Conservation (phyloP, 2,113 vertebrate species). For the Labrus mixtus region DNA sequence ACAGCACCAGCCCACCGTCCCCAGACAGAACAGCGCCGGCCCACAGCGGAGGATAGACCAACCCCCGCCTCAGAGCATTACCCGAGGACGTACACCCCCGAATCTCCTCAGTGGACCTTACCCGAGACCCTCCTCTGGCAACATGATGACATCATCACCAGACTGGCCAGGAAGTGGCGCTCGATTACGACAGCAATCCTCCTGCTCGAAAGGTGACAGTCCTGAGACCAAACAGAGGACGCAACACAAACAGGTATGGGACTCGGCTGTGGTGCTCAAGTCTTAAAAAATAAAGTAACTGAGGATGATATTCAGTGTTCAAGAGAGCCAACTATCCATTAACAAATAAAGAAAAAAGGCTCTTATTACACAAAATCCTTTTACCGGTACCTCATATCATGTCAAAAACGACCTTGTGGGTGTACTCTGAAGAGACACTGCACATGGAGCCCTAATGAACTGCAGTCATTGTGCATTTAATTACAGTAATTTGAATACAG, state of each 20-base stretch:
- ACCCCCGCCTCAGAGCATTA: conserved; percentile 85
- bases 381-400: conserved; percentile 31
- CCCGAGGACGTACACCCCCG: conserved; percentile 91
- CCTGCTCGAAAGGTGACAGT: conserved; percentile 96
- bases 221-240: conserved; percentile 94
- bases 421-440: conserved; percentile 22
- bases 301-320: background rate
- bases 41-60: conserved; percentile 96
- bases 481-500: conserved; percentile 69
- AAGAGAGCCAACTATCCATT: background rate
- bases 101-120: conserved; percentile 90
- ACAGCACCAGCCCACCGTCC: conserved; percentile 87
- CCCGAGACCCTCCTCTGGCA: conserved; percentile 91
- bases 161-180: conserved; percentile 93
- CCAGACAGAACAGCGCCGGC: conserved; percentile 93
- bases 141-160: conserved; percentile 90
- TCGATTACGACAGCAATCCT: conserved; percentile 93
- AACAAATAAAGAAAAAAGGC: conserved; percentile 4
- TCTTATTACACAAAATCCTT: conserved; percentile 27
- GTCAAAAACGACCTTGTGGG: conserved; percentile 34
- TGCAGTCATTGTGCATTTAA: conserved; percentile 67
- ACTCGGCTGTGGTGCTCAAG: too few relatives aligned
- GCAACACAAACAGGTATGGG: conserved; percentile 92
- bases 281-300: background rate
- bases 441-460: conserved; percentile 56